These are phyloP conservation scores for Enoplosus armatus DNA, from an alignment of 2,797 vertebrate species.

Conservation along the genomic window DNA sequence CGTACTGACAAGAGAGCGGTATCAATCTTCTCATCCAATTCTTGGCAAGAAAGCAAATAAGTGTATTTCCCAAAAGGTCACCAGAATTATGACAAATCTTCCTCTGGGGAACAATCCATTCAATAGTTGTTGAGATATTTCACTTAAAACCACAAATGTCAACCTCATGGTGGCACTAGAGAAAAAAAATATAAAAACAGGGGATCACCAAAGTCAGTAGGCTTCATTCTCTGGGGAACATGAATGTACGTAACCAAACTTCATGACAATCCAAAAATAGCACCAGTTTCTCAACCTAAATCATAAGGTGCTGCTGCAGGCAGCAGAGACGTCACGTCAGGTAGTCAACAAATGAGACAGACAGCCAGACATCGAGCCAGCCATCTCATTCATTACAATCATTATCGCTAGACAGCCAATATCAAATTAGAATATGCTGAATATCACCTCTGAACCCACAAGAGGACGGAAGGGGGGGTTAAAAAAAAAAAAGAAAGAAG, in stretches of 20 bases:
- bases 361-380: slow-evolving; percentile 39
- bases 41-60: background rate
- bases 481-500: slow-evolving; percentile 49
- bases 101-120: background rate
- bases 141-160: background rate
- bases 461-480: slow-evolving; percentile 28
- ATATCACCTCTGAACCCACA: slow-evolving; percentile 58
- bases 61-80: background rate
- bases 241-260: background rate
- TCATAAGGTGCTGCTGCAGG: slow-evolving; percentile 11
- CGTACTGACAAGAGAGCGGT: background rate
- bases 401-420: slow-evolving; percentile 51
- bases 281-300: background rate
- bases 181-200: background rate
- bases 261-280: background rate
- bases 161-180: background rate
- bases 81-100: background rate
- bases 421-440: slow-evolving; percentile 66
- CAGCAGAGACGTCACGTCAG: slow-evolving; percentile 26
- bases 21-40: background rate
- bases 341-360: slow-evolving; percentile 33
- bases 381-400: slow-evolving; percentile 59
- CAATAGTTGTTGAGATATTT: background rate
- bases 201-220: background rate
- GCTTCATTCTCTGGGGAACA: background rate